These are phyloP conservation scores for Etia nguti DNA, from an alignment of 2,113 vertebrate genomes.

Conservation along the genomic window DNA sequence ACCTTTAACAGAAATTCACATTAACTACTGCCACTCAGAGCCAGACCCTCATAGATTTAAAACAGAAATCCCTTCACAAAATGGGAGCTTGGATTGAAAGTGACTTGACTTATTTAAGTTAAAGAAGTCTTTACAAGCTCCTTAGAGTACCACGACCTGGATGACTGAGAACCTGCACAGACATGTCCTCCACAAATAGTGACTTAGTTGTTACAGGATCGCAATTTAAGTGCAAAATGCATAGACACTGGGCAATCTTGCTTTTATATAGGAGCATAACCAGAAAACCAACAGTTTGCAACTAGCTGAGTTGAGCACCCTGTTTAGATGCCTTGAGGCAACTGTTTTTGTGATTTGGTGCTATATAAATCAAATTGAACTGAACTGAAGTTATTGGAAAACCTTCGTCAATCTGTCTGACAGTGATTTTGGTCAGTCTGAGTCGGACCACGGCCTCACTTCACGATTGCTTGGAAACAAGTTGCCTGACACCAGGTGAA, in stretches of 20 bases:
- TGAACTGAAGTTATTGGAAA: not conserved
- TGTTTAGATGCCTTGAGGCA: not conserved
- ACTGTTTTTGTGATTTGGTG: not conserved
- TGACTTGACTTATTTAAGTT: not conserved
- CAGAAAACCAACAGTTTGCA: not conserved
- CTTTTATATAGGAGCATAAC: not conserved
- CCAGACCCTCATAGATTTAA: not conserved
- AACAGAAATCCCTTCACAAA: not conserved
- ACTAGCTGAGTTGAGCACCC: not conserved
- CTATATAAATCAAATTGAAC: not conserved
- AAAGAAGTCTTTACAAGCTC: not conserved
- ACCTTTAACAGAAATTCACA: not conserved
- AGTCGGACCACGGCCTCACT: not conserved
- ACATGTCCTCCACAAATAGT: not conserved
- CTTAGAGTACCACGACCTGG: not conserved
- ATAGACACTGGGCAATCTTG: not conserved
- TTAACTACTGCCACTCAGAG: not conserved
- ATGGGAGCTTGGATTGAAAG: not conserved
- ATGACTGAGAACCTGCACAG: not conserved
- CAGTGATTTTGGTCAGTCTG: not conserved
- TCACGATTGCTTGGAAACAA: not conserved
- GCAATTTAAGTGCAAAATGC: not conserved
- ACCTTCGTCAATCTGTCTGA: not conserved
- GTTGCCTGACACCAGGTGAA: not conserved
- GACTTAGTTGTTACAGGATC: not conserved